A percentile compares a stretch with the other conserved stretches of the same genome.
Evolutionary conservation across 2,797 vertebrate species (phyloP).

Genomic region (Periparus ater): DNA sequence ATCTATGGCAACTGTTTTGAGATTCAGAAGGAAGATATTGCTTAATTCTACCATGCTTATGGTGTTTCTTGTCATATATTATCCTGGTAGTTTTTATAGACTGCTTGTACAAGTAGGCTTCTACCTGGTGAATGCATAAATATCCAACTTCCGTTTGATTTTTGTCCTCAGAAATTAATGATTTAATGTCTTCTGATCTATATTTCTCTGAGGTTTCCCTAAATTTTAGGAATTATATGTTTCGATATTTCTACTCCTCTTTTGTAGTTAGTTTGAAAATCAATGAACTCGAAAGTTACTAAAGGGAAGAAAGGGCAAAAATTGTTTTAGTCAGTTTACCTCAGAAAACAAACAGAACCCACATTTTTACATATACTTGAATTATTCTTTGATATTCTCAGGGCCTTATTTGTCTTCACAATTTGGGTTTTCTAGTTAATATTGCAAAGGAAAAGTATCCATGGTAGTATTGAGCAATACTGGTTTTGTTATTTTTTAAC

Average conservation of each 20-base stretch:
- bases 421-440: not conserved
- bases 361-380: not conserved
- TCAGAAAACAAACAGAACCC: not conserved
- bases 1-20: not conserved
- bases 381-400: not conserved
- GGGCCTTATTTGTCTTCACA: not conserved
- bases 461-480: not conserved
- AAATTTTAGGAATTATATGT: not conserved
- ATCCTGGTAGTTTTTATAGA: not conserved
- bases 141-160: not conserved
- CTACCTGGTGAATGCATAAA: not conserved
- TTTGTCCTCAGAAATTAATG: not conserved
- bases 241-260: not conserved
- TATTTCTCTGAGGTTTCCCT: not conserved
- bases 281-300: not conserved
- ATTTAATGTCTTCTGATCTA: not conserved
- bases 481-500: not conserved
- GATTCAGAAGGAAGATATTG: not conserved
- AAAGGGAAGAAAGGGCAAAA: not conserved
- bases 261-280: not conserved
- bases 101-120: not conserved
- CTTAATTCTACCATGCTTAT: not conserved
- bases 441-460: not conserved
- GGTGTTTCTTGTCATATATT: not conserved
- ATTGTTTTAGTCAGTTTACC: not conserved